Base-by-base conservation (phyloP, 2,797 vertebrate genomes). In the Babyrousa celebensis region DNA sequence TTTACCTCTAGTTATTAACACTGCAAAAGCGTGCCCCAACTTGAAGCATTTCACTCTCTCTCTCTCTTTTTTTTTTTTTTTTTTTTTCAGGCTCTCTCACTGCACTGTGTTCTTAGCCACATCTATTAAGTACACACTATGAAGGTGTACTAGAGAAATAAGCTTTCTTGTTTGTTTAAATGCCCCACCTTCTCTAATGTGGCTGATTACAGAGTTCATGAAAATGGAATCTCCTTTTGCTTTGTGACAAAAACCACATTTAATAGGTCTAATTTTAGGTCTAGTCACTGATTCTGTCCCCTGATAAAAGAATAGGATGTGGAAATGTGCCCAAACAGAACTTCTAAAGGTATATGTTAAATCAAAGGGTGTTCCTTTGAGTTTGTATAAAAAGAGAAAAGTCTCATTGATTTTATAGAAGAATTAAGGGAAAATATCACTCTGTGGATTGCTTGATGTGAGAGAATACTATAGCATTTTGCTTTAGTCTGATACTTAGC, bases 251-350 rank as follows among this genome's bases (percentile, higher is more conserved):
- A 98, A 98, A 98, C 97, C 96, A 98, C 98, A 98, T 97, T 97
- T 98, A 97, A 97, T 96, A 97, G 89, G 89, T 97, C 97, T 98
- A 98, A 98, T 98, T 98, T 98, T 98, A 98, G 97, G 94, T 95
- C 91, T 94, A 97, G 96, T 98, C 97, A 86, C 97, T 98, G 97
- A 97, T 98, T 98, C 36, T 96, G 85, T 98, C 92, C 97, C 96
- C 98, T 97, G 98, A 98, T 97, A 96, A 97, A 98, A 98, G 95
- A 96, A 90, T 96, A 91, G 96, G 95, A 96, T 79, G 95, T 97
- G 97, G 98, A 96, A 98, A 98, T 98, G 96, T 94, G 56, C 43
- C 97, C 97, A 98, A 97, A 98, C 96, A 98, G 97, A 98, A 98
- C 87, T 75, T 97, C 97, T 98, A 97, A 98, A 98, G 98, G 96